phyloP scores from a whole-genome alignment of 92 coral and sea anemone genomes.

The Plumapathes pennacea region DNA sequence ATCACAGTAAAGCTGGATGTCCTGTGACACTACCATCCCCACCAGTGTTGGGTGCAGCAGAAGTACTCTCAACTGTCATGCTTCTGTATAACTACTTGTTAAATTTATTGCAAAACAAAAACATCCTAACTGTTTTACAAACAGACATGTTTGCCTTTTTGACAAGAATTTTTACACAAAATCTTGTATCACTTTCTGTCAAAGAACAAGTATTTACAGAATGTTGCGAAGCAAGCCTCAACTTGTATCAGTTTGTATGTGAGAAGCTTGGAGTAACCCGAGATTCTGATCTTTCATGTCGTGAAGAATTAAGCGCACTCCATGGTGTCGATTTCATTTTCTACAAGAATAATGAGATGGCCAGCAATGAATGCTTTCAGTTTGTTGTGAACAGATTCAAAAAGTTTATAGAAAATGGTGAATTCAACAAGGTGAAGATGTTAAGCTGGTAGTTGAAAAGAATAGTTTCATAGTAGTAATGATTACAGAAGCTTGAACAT shows the following conservation, averaged over 20 bases:
- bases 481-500: too few relatives aligned
- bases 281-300: conserved; percentile 17
- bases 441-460: conserved; percentile 22
- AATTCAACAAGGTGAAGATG: conserved; percentile 8
- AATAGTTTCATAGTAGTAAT: too few relatives aligned
- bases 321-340: conserved; percentile 25
- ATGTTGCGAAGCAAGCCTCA: conserved; percentile 32
- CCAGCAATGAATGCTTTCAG: conserved; percentile 7
- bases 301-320: conserved; percentile 28
- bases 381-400: conserved; percentile 28
- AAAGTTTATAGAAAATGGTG: conserved; percentile 15
- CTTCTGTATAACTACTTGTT: conserved; percentile 15
- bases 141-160: conserved; percentile 29
- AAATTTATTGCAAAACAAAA: conserved; percentile 17
- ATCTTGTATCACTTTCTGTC: conserved; percentile 16
- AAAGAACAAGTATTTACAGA: conserved; percentile 19
- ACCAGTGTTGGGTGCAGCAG: conserved; percentile 51
- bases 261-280: conserved; percentile 22
- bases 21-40: conserved; percentile 18
- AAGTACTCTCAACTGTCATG: conserved; percentile 10
- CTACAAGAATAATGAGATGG: conserved; percentile 9
- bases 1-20: conserved; percentile 1
- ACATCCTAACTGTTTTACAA: conserved; percentile 21
- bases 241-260: conserved; percentile 27
- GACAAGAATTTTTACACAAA: conserved; percentile 28